Base-by-base conservation (phyloP, 1,140 invertebrate genomes). In the Eumaeus atala region DNA sequence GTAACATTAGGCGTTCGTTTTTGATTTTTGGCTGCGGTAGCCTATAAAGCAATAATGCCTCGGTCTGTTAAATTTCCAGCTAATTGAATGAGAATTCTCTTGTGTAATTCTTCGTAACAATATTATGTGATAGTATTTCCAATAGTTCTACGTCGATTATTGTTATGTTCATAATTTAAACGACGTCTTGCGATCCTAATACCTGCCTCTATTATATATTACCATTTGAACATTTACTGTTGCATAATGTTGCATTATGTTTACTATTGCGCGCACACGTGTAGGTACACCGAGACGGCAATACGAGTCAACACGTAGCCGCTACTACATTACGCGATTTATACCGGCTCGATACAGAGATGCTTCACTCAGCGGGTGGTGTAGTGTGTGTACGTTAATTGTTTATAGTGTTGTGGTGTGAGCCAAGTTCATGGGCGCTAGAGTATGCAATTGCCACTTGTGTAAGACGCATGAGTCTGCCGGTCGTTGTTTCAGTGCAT, bases 331-430 rank as follows among this genome's bases (percentile, higher is more conserved):
- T 44, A 44, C 40, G 38, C 38, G 40, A 44, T 44, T 44, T 44
- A 14, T 16, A 14, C 14, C 16, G 40, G 40, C 40, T 44, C 17
- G 12, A 16, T 16, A 16, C 40, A 14, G 14, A 9, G 40, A 16
- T 44, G 40, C 17, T 44, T 16, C 17, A 16, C 40, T 14, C 17
- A 7, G 12, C 40, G 7, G 40, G 40, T 44, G 16, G 9, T 7
- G 40, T 44, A 44, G 40, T 44, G 40, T 44, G 40, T 9, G 40
- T 44, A 44, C 12, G 16, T 44, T 44, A 44, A 44, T 44, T 44
- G 40, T 16, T 44, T 44, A 12, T 44, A 3, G 40, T 44, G 1
- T 9, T n/a, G 17, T 14, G 14, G 40, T 44, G 40, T 9, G 40
- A 16, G 38, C 9, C 40, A 44, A 44, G 40, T 44, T 44, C 40